These are phyloP conservation scores for Amblyjoppa proteus DNA, from an alignment of 2,888 invertebrate genomes.

Conservation along the genomic window DNA sequence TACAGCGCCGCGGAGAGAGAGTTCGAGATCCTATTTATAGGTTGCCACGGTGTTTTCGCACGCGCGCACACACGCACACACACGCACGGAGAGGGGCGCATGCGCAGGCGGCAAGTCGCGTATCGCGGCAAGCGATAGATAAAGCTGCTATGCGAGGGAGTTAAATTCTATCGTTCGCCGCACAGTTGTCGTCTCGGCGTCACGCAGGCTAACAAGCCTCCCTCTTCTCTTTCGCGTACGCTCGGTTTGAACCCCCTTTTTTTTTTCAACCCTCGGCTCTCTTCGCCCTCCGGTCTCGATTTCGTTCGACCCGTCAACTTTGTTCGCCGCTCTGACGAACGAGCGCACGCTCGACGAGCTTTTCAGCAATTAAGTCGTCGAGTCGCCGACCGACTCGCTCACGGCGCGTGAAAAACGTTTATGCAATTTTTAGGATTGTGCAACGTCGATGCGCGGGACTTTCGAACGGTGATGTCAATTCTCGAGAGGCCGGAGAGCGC, in stretches of 20 bases:
- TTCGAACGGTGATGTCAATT: background rate
- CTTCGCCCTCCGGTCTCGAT: slow-evolving; percentile 25
- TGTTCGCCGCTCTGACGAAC: background rate
- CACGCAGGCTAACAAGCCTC: background rate
- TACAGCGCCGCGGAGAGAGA: slow-evolving; percentile 40
- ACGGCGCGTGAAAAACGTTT: background rate
- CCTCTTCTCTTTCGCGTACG: background rate
- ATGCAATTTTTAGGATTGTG: background rate
- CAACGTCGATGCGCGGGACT: background rate
- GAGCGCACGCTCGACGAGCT: background rate
- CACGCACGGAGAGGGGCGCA: background rate
- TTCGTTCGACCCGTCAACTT: slow-evolving; percentile 26
- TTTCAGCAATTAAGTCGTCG: slow-evolving; percentile 16
- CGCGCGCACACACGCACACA: background rate
- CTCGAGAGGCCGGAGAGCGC: background rate
- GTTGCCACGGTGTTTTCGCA: slow-evolving; percentile 44
- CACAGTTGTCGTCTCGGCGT: slow-evolving; percentile 18
- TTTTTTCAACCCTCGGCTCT: slow-evolving; percentile 19
- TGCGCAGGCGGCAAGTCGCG: background rate
- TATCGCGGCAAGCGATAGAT: slow-evolving; percentile 9
- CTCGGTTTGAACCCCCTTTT: slow-evolving; percentile 23
- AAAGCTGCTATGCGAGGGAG: slow-evolving; percentile 40
- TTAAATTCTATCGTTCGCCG: slow-evolving; percentile 37
- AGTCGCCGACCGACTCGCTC: background rate
- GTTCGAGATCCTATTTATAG: slow-evolving; percentile 65